Evolutionary conservation across 1,140 invertebrate genomes (phyloP), one percentile per base, ranked within the genome.

Genomic region (Anastatus disparis): DNA sequence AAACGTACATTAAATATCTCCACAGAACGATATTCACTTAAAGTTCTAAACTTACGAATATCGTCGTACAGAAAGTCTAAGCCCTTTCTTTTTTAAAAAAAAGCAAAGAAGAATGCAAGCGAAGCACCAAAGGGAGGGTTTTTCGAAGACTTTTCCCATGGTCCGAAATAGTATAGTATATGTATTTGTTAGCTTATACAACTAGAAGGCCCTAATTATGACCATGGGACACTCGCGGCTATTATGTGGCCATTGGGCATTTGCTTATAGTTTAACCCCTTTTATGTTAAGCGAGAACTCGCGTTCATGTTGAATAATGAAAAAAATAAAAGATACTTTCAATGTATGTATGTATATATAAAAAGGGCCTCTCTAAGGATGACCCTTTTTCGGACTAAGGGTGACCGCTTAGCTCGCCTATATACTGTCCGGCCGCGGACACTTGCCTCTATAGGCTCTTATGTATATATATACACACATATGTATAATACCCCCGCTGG

Each of bases 241-340:
- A 59, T 71, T 71, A 31, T 71, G 26, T 76, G 53, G 67, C 74
- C 75, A 81, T 80, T 82, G 75, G 79, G 70, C 77, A 76, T 75
- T 80, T 76, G 79, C 77, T 79, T n/a, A n/a, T n/a, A n/a, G 79
- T 75, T 84, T 81, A 82, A n/a, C n/a, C 81, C 83, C 82, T 81
- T 84, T 85, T 85, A 84, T 85, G 83, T 82, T 81, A 85, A 84
- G 81, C 79, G 79, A 84, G 81, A 83, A 79, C n/a, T 71, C 38
- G 38, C 70, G 61, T 12, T 10, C 12, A n/a, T n/a, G n/a, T 13
- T 35, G 4, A 35, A 10, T n/a, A 42, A 42, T n/a, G 56, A 59
- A 59, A 70, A 38, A 50, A 3, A 35, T 35, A 35, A 8, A n/a
- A 20, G 46, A 24, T 13, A n/a, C n/a, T n/a, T n/a, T n/a, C n/a